phyloP scores from a whole-genome alignment of 2,888 invertebrate species.

The Geophilus truncorum region DNA sequence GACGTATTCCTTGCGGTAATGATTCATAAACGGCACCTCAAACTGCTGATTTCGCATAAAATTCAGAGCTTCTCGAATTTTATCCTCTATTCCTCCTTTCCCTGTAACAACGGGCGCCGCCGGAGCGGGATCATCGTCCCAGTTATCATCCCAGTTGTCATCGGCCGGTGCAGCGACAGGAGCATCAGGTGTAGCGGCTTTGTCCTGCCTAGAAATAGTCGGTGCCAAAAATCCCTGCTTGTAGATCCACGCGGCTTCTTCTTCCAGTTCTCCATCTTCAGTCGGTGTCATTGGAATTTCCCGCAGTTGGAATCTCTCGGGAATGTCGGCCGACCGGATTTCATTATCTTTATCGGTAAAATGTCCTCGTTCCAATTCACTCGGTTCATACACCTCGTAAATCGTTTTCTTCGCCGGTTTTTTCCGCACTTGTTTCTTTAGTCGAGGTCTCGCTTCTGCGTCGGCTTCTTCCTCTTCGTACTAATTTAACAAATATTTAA shows the following conservation, averaged over 20 bases:
- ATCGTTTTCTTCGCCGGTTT: conserved; percentile 46
- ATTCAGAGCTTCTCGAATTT: conserved; percentile 88
- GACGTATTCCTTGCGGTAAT: conserved; percentile 96
- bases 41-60: conserved; percentile 92
- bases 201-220: conserved; percentile 64
- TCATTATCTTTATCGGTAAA: conserved; percentile 90
- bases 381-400: conserved; percentile 81
- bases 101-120: background rate
- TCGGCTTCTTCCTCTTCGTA: conserved; percentile 70
- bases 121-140: conserved; percentile 20
- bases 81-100: conserved; percentile 56
- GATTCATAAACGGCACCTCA: conserved; percentile 97
- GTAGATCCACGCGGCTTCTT: conserved; percentile 97
- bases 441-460: conserved; percentile 47
- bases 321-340: conserved; percentile 53
- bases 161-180: background rate
- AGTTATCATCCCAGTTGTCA: conserved; percentile 32
- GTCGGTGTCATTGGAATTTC: conserved; percentile 73
- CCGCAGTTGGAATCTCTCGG: conserved; percentile 61
- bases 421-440: conserved; percentile 42
- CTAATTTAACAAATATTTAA: too few species aligned
- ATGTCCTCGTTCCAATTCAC: conserved; percentile 91
- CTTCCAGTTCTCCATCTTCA: conserved; percentile 67
- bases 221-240: conserved; percentile 84
- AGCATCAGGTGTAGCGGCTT: conserved; percentile 49